Base-by-base conservation (phyloP, 2,113 vertebrate species). In the Anarhynchus alexandrinus region DNA sequence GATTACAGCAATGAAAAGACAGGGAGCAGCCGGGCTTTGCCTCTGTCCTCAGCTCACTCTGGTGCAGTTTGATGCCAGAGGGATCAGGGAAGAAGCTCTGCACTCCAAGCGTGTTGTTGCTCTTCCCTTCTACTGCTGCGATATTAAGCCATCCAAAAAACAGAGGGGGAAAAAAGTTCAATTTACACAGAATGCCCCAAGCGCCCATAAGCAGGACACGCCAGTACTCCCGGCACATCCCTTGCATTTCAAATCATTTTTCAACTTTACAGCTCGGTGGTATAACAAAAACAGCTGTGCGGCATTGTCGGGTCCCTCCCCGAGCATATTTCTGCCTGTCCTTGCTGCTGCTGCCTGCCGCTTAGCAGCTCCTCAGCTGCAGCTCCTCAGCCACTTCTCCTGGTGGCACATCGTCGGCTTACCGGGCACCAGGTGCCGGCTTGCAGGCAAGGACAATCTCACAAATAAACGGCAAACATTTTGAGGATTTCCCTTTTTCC, bases 221-320 rank as follows among this genome's bases (percentile, higher is more conserved):
- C 58, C 89, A 90, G 86, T 77, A 84, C 85, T 94, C 88, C 66
- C 11, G 0, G 51, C 30, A 65, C 91, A 93, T 88, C 93, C 51
- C 45, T 93, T 74, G 66, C 81, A 93, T 96, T 96, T 89, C 58
- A 95, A 97, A 73, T 77, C 0, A 42, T 85, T 70, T 91, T 98
- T 96, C 83, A 92, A 66, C 79, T 82, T 95, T 73, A 91, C 76
- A 95, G 70, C 32, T 93, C 6, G 1, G 66, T 78, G 67, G 83
- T 94, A 93, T 80, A 94, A 94, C 49, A 97, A 97, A 97, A 97
- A 61, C 92, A 97, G 97, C 95, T 96, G 94, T 26, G 3, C 73
- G 18, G 22, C 15, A 1, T 40, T 42, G 71, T 78, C 30, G 4
- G 62, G 21, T 86, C 38, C 52, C 64, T 85, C 82, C 59, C 15